These are phyloP conservation scores for Eristalis tenax DNA, from an alignment of 2,888 invertebrate genomes.

Conservation along the genomic window DNA sequence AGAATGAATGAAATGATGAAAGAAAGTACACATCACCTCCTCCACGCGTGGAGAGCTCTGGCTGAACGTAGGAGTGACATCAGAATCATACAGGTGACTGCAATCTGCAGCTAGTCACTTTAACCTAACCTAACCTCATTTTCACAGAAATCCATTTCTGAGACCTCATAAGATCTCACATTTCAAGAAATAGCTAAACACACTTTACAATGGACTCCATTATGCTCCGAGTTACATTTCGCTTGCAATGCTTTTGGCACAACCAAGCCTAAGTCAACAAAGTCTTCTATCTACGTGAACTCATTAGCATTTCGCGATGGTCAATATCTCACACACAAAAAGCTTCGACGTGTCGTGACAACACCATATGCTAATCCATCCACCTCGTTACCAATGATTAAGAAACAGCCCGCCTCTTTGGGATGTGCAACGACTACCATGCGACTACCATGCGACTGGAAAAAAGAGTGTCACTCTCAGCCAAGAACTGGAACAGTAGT, in stretches of 20 bases:
- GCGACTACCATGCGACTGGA: background rate
- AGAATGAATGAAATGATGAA: no score
- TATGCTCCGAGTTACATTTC: background rate
- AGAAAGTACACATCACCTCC: no score
- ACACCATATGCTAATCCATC: background rate
- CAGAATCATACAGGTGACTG: no score
- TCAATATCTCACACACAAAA: background rate
- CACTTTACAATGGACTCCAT: background rate
- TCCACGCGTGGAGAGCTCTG: no score
- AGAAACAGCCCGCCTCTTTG: background rate
- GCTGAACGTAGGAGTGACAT: no score
- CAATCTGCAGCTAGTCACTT: no score
- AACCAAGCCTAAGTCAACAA: background rate
- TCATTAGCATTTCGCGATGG: background rate
- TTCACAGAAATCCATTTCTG: no score
- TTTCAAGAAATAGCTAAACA: background rate
- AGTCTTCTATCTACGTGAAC: background rate
- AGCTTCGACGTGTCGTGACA: background rate
- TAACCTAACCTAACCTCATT: no score
- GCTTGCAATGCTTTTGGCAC: background rate
- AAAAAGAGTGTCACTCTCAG: background rate
- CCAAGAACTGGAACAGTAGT: background rate
- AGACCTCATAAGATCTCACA: no score
- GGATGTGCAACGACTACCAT: background rate
- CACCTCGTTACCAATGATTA: background rate